Percentiles rank a stretch among this genome's conserved stretches.
Evolutionary conservation across 2,888 invertebrate species (phyloP).

Genomic region (Agriotes lineatus): DNA sequence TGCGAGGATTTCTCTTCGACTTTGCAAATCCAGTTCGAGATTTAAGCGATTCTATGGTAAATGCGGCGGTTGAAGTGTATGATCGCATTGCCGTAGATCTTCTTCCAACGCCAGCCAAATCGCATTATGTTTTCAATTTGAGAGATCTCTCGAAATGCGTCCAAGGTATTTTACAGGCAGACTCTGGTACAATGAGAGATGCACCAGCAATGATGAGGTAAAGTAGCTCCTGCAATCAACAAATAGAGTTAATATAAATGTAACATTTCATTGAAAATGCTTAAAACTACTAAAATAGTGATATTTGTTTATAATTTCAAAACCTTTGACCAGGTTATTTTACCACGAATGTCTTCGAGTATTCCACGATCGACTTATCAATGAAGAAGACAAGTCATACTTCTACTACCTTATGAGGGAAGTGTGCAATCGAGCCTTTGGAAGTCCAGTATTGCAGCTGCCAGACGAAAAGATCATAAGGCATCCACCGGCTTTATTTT

Average conservation of each 20-base stretch:
- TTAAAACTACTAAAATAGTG: too few relatives aligned
- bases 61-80: slow-evolving; percentile 88
- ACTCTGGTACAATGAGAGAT: slow-evolving; percentile 75
- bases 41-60: slow-evolving; percentile 79
- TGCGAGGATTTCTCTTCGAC: slow-evolving; percentile 82
- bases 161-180: slow-evolving; percentile 90
- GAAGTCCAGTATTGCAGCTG: slow-evolving; percentile 70
- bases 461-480: slow-evolving; percentile 73
- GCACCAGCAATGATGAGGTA: slow-evolving; percentile 78
- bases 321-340: slow-evolving; percentile 77
- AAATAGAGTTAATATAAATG: neutral
- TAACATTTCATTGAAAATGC: too few relatives aligned
- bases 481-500: slow-evolving; percentile 78
- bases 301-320: too few relatives aligned
- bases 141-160: slow-evolving; percentile 91
- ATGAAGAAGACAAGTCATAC: slow-evolving; percentile 83
- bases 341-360: slow-evolving; percentile 93
- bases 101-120: slow-evolving; percentile 91
- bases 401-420: slow-evolving; percentile 80
- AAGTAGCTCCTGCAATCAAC: neutral
- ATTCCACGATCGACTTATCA: slow-evolving; percentile 90
- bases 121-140: slow-evolving; percentile 93
- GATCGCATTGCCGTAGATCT: slow-evolving; percentile 82
- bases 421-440: slow-evolving; percentile 76
- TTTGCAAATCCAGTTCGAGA: slow-evolving; percentile 79